phyloP scores from a whole-genome alignment of 2,113 vertebrate genomes.

The Hemicordylus capensis region DNA sequence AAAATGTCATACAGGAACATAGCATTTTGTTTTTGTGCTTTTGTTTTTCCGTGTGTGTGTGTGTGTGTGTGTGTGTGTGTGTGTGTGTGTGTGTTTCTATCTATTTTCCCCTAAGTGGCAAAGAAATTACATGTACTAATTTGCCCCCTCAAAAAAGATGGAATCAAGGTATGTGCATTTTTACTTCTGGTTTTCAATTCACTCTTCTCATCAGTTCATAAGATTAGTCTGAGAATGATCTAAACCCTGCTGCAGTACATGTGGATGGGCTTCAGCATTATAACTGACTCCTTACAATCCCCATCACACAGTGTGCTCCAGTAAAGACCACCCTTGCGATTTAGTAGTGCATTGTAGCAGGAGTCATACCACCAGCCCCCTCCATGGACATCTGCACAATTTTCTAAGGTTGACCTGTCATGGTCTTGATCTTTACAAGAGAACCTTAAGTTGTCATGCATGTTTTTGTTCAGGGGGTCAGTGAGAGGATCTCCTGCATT shows the following conservation, averaged over 20 bases:
- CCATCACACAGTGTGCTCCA: slow-evolving; percentile 30
- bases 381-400: slow-evolving; percentile 23
- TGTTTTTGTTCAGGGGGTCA: slow-evolving; percentile 13
- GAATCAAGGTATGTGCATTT: not conserved
- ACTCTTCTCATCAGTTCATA: not conserved
- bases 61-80: not conserved
- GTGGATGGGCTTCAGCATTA: slow-evolving; percentile 35
- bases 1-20: not conserved
- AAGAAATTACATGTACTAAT: not conserved
- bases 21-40: too few species aligned
- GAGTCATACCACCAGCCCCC: slow-evolving; percentile 28
- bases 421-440: slow-evolving; percentile 8
- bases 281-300: slow-evolving; percentile 6
- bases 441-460: slow-evolving; percentile 42
- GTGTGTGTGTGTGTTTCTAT: not conserved
- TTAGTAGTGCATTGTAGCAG: slow-evolving; percentile 41
- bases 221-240: not conserved
- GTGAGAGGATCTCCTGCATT: slow-evolving; percentile 31
- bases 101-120: not conserved
- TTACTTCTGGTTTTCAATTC: not conserved
- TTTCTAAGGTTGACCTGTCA: slow-evolving; percentile 20
- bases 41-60: too few species aligned
- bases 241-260: slow-evolving; percentile 46
- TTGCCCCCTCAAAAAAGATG: not conserved
- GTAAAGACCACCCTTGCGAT: slow-evolving; percentile 13